phyloP scores from a whole-genome alignment of 1,140 invertebrate genomes.

The Papilio dardanus region DNA sequence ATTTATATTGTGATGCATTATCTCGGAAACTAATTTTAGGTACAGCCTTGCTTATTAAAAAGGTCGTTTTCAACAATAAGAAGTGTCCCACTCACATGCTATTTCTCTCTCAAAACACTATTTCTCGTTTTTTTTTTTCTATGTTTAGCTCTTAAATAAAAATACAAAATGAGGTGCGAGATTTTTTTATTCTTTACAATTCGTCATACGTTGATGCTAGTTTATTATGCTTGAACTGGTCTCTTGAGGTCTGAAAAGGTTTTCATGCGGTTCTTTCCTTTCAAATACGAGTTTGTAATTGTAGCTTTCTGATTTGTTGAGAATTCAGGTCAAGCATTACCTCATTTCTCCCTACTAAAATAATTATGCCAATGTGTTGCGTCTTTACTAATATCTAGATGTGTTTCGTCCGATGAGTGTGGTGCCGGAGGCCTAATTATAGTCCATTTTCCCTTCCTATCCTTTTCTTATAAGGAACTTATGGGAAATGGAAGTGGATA shows the following conservation, averaged over 20 bases:
- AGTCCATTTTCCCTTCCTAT: no score
- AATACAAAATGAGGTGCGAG: not conserved
- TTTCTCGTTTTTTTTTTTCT: no score
- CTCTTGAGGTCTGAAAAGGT: conserved; percentile 1
- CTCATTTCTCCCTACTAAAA: not conserved
- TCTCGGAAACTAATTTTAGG: no score
- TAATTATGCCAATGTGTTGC: not conserved
- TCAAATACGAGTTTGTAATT: not conserved
- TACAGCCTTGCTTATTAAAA: no score
- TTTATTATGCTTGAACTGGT: not conserved
- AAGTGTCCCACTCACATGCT: no score
- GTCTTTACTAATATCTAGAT: not conserved
- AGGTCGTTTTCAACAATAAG: no score
- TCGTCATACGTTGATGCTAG: not conserved
- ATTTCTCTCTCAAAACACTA: no score
- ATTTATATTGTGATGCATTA: no score
- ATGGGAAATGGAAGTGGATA: no score
- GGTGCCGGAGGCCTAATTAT: no score
- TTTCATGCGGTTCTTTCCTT: not conserved
- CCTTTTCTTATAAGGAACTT: no score
- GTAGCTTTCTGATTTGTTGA: not conserved
- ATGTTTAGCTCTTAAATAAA: not conserved
- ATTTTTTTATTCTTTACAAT: not conserved
- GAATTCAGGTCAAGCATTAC: conserved; percentile 1
- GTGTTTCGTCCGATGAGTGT: no score